Percentiles rank a stretch among this genome's conserved stretches.
Conservation (phyloP, 2,888 invertebrate genomes). For the Microlaimidae sp. region DNA sequence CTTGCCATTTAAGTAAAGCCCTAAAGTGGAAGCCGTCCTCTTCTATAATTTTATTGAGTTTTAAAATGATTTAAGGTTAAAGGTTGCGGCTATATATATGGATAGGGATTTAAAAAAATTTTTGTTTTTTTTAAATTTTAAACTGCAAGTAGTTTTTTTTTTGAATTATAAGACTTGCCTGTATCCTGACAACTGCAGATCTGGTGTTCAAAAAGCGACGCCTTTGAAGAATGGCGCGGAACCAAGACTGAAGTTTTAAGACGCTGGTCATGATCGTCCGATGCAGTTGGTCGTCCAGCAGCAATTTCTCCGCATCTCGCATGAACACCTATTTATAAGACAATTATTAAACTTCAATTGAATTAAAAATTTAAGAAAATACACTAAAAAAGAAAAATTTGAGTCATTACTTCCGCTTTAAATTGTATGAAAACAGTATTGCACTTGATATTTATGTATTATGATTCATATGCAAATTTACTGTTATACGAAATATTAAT, state of each 20-base stretch:
- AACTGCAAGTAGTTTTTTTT: no score
- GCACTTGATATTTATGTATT: neutral
- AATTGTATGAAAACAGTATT: conserved; percentile 2
- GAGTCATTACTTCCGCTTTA: no score
- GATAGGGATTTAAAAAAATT: neutral
- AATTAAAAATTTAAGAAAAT: no score
- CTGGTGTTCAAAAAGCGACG: conserved; percentile 57
- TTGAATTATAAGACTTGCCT: no score
- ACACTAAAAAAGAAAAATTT: no score
- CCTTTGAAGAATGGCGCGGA: conserved; percentile 59
- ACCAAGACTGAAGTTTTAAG: conserved; percentile 76
- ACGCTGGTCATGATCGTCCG: conserved; percentile 83
- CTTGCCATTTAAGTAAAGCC: no score
- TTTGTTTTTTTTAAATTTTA: neutral
- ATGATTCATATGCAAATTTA: no score
- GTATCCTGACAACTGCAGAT: conserved; percentile 57
- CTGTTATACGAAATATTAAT: no score
- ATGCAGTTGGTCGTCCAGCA: conserved; percentile 73
- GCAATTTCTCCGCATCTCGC: conserved; percentile 78
- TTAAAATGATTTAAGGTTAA: neutral
- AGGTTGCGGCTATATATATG: neutral
- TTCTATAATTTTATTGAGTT: no score
- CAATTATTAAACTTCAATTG: no score
- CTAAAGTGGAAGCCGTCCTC: no score
- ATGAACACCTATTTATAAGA: conserved; percentile 65